Conservation (phyloP, 2,113 vertebrate species). For the Lophotis ruficrista region DNA sequence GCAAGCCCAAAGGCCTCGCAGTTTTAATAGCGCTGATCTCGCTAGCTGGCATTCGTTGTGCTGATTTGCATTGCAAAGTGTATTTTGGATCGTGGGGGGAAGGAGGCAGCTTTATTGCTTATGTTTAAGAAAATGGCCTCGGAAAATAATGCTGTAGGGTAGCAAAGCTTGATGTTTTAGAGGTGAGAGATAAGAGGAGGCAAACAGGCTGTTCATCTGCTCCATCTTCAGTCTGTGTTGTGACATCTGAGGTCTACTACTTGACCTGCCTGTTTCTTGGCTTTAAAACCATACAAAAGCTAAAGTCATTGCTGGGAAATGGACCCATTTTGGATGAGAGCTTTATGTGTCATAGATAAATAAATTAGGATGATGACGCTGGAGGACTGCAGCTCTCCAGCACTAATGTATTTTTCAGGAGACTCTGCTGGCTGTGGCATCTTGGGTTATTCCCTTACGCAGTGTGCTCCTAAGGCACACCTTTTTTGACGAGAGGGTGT, state of each 20-base stretch:
- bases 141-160: not conserved
- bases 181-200: not conserved
- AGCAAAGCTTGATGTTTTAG: not conserved
- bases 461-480: not conserved
- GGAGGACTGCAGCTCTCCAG: not conserved
- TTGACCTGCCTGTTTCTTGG: not conserved
- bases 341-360: slow-evolving; percentile 25
- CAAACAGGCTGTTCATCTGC: not conserved
- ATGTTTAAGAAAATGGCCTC: not conserved
- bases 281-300: not conserved
- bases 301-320: not conserved
- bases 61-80: not conserved
- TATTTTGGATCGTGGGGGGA: not conserved
- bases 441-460: not conserved
- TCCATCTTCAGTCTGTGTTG: not conserved
- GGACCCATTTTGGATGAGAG: not conserved
- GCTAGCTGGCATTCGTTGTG: not conserved
- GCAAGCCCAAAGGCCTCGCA: not conserved
- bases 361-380: not conserved
- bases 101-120: not conserved
- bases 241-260: not conserved
- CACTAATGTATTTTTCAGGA: slow-evolving; percentile 47
- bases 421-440: not conserved
- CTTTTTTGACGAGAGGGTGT: not conserved
- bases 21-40: not conserved